Percentiles rank a stretch among this genome's conserved stretches.
Evolutionary conservation across 2,113 vertebrate genomes (phyloP).

Genomic region (Misgurnus mizolepis): DNA sequence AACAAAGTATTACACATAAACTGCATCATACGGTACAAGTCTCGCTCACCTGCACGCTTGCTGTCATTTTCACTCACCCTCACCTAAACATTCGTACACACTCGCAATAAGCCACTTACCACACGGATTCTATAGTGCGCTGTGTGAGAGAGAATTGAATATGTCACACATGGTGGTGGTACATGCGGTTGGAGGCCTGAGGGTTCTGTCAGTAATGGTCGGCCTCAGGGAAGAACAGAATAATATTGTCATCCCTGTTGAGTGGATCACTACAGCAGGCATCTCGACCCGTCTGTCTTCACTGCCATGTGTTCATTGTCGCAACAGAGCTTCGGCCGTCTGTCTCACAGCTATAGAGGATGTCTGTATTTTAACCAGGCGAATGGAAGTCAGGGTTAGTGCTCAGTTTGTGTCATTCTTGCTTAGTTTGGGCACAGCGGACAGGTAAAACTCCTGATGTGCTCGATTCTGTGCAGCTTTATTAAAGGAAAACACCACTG

Average conservation of each 20-base stretch:
- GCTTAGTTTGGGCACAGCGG: not conserved
- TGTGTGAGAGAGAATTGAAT: slow-evolving; percentile 13
- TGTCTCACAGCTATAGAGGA: not conserved
- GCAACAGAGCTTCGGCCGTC: not conserved
- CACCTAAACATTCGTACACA: not conserved
- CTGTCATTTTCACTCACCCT: not conserved
- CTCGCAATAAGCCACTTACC: not conserved
- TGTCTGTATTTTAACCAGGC: not conserved
- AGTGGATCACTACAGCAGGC: slow-evolving; percentile 12
- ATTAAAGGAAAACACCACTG: not conserved
- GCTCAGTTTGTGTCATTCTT: not conserved
- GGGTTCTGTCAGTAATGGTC: slow-evolving; percentile 30
- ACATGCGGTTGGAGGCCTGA: not conserved
- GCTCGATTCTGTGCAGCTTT: not conserved
- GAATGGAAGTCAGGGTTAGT: not conserved
- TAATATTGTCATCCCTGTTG: slow-evolving; percentile 34
- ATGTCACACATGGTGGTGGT: slow-evolving; percentile 35
- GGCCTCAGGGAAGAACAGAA: slow-evolving; percentile 22
- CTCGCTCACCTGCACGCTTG: not conserved
- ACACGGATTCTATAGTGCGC: not conserved
- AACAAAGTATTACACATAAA: slow-evolving; percentile 16
- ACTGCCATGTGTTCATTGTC: not conserved
- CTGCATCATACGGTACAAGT: slow-evolving; percentile 3
- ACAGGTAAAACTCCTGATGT: not conserved
- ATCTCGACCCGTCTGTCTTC: not conserved